Percentiles rank a stretch among this genome's conserved stretches.
These are phyloP conservation scores for Cladorhizidae sp. DNA, from an alignment of 37 sponge, comb jelly and placozoan genomes.

Conservation along the genomic window DNA sequence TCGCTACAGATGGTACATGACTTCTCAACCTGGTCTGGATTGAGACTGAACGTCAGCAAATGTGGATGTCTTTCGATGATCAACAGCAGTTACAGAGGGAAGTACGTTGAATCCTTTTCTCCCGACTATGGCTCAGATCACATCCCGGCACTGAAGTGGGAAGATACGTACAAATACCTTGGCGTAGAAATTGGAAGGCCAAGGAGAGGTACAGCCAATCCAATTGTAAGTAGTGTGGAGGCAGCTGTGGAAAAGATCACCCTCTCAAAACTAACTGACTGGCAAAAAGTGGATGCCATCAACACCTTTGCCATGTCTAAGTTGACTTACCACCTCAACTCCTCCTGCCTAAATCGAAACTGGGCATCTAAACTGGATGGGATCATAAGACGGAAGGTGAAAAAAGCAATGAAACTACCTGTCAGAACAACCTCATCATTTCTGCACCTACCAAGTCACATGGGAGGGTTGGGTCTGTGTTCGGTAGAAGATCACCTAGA, in stretches of 20 bases:
- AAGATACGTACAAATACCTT: slow-evolving; percentile 21
- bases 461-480: slow-evolving; percentile 15
- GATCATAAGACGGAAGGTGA: slow-evolving; percentile 21
- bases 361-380: slow-evolving; percentile 7
- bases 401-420: background rate
- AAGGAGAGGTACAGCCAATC: background rate
- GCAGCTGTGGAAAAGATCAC: no score
- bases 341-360: slow-evolving; percentile 17
- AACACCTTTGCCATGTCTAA: slow-evolving; percentile 32
- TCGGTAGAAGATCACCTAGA: background rate
- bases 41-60: no score
- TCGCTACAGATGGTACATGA: no score
- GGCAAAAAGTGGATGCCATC: slow-evolving; percentile 65
- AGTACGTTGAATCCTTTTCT: background rate
- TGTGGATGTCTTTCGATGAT: slow-evolving; percentile 28
- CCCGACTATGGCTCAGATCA: background rate
- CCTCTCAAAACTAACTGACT: slow-evolving; percentile 20
- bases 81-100: no score
- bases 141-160: slow-evolving; percentile 35
- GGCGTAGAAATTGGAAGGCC: slow-evolving; percentile 3
- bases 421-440: background rate
- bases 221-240: no score
- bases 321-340: slow-evolving; percentile 8
- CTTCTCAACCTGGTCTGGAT: no score
- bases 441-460: slow-evolving; percentile 16